These are phyloP conservation scores for Leptothorax acervorum DNA, from an alignment of 2,888 invertebrate genomes.

Conservation along the genomic window DNA sequence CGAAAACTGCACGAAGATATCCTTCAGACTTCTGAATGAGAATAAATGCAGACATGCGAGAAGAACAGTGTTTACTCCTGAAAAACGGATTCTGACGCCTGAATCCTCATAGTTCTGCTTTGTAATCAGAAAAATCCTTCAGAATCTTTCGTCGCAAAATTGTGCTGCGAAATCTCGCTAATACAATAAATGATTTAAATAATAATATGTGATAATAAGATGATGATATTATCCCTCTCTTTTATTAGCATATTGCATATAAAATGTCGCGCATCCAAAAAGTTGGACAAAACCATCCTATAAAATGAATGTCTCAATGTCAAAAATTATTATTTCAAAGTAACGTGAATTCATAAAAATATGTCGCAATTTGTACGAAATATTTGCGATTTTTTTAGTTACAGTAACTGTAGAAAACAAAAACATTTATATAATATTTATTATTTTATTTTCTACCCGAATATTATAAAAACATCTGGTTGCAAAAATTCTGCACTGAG, in stretches of 20 bases:
- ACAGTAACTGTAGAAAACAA: neutral
- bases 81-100: neutral
- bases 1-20: slow-evolving; percentile 5
- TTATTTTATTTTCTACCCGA: neutral
- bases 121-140: neutral
- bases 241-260: neutral
- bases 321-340: neutral
- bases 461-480: neutral
- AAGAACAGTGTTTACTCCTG: neutral
- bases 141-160: neutral
- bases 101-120: neutral
- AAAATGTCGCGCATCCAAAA: neutral
- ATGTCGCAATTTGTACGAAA: neutral
- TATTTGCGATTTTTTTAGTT: neutral
- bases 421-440: neutral
- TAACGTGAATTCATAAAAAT: neutral
- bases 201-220: neutral
- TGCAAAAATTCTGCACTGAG: neutral
- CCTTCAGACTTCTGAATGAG: neutral
- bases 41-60: neutral
- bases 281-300: neutral
- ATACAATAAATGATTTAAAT: neutral
- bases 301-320: neutral
- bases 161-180: neutral
- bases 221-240: neutral